Base-by-base conservation (phyloP, 2,888 invertebrate genomes). In the Mactromeris polynyma region DNA sequence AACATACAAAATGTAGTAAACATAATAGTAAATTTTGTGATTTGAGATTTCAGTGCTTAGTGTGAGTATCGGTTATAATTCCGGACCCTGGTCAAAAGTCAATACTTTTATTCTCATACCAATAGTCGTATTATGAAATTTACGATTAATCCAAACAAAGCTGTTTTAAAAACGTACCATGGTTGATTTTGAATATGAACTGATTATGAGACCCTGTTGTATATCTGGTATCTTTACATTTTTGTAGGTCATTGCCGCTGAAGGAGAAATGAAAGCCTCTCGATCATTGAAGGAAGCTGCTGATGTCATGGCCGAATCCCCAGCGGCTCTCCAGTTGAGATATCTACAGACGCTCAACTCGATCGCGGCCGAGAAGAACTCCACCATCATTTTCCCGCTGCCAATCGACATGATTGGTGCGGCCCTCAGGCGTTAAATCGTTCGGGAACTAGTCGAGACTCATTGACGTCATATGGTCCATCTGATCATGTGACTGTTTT, bases 241-340 rank as follows among this genome's bases (percentile, higher is more conserved):
- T 51, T 81, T 90, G n/a, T 90, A 99, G 97, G 96, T 96, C 3
- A 95, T 96, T 26, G 95, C 95, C 7, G 96, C 96, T 11, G 96
- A 96, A 54, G 96, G 96, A 73, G 96, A 96, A 91, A 95, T 96
- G 93, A 95, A 95, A 69, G 98, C 98, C 0, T 98, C 98, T 0
- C 97, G 98, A 92, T 98, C 98, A 6, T 97, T 98, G 78, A 98
- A 98, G 96, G 98, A 98, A 97, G 98, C 98, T 7, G 98, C 98
- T 4, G 98, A 98, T 95, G 98, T 98, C 84, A 98, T 99, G 96
- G 97, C 97, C 69, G 98, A 98, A 96, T 98, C 98, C 93, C 98
- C 98, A 31, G 98, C 98, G 94, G 98, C 98, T 42, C 97, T 98
- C 87, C 98, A 98, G 97, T 94, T 96, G 36, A 93, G 96, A 33